A percentile compares a stretch with the other conserved stretches of the same genome.
Conservation (phyloP, 2,113 vertebrate genomes). For the Saguinus imperator region DNA sequence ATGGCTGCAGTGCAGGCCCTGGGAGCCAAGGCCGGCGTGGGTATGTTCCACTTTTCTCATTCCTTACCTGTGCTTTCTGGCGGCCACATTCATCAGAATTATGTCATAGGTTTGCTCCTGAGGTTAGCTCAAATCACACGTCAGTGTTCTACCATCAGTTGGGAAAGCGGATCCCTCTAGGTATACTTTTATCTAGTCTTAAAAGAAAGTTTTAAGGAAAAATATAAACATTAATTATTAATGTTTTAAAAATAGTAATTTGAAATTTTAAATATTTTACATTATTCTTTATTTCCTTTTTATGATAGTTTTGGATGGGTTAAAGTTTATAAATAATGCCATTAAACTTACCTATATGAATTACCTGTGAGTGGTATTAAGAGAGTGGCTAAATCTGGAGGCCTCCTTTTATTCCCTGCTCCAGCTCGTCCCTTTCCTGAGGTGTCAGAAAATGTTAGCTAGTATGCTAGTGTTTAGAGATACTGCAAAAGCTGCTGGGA, state of each 20-base stretch:
- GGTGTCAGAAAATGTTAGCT: neutral
- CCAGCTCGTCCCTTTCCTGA: neutral
- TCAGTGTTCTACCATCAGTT: neutral
- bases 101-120: neutral
- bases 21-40: slow-evolving; percentile 85
- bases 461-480: neutral
- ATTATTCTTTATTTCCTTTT: neutral
- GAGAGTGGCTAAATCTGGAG: neutral
- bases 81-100: neutral
- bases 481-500: neutral
- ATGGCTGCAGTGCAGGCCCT: slow-evolving; percentile 93
- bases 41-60: slow-evolving; percentile 77
- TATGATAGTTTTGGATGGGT: neutral
- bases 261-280: slow-evolving; percentile 27
- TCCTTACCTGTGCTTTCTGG: rapidly evolving
- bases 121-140: neutral
- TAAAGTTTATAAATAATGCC: neutral
- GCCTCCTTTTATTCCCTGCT: neutral
- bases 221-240: neutral
- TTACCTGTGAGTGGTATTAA: neutral
- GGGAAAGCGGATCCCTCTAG: neutral
- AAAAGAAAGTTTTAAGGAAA: neutral
- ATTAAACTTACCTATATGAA: neutral
- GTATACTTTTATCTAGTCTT: neutral
- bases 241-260: neutral